Percentiles rank a stretch among this genome's conserved stretches.
These are phyloP conservation scores for Sciaenops ocellatus DNA, from an alignment of 2,797 vertebrate species.

Conservation along the genomic window DNA sequence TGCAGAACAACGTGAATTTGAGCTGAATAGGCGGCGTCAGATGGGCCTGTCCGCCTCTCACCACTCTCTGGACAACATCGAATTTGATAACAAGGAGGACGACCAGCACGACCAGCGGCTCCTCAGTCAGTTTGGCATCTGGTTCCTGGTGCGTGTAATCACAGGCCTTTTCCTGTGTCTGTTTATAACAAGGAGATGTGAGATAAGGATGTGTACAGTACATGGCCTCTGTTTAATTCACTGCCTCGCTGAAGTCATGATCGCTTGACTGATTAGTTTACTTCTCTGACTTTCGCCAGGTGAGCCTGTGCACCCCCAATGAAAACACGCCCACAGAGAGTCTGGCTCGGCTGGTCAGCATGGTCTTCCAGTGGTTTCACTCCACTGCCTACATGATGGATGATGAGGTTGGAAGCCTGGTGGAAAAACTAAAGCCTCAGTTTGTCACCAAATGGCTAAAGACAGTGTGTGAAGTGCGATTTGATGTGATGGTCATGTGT, in stretches of 20 bases:
- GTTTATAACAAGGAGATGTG: conserved; percentile 36
- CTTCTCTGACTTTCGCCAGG: conserved; percentile 79
- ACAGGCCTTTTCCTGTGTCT: conserved; percentile 31
- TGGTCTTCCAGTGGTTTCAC: conserved; percentile 99
- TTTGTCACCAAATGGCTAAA: conserved; percentile 99
- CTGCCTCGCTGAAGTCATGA: conserved; percentile 1
- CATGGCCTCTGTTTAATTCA: conserved; percentile 28
- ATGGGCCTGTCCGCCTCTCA: conserved; percentile 97
- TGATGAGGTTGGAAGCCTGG: conserved; percentile 98
- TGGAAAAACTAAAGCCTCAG: conserved; percentile 98
- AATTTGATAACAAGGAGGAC: conserved; percentile 99
- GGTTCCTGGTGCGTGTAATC: conserved; percentile 94
- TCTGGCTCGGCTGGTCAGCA: conserved; percentile 96
- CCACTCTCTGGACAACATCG: conserved; percentile 97
- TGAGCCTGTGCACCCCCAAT: conserved; percentile 97
- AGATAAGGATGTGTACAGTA: conserved; percentile 49
- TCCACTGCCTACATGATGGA: conserved; percentile 99
- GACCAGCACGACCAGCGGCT: conserved; percentile 98
- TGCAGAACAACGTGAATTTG: conserved; percentile 96
- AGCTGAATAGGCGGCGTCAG: conserved; percentile 94
- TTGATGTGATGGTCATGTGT: conserved; percentile 99
- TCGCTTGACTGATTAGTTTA: conserved; percentile 30
- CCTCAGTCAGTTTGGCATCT: conserved; percentile 98
- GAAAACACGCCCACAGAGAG: conserved; percentile 99
- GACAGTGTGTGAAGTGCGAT: conserved; percentile 97